These are phyloP conservation scores for Morpho helenor DNA, from an alignment of 2,888 invertebrate species.

Conservation along the genomic window DNA sequence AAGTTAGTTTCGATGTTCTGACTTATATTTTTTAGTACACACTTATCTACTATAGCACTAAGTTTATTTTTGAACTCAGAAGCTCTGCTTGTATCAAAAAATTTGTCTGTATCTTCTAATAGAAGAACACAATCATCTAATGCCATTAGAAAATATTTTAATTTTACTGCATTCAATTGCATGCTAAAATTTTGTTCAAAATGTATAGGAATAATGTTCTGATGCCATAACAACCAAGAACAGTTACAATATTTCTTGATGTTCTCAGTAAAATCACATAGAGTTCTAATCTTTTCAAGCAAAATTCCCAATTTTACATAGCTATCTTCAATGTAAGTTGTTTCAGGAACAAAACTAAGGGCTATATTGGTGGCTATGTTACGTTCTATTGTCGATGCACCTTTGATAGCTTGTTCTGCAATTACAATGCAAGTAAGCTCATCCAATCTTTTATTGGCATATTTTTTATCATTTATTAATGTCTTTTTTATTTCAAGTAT, in stretches of 20 bases:
- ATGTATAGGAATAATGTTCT: constrained; percentile 86
- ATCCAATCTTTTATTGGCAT: constrained; percentile 83
- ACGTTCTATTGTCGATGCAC: constrained; percentile 81
- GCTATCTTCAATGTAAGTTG: constrained; percentile 81
- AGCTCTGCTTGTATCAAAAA: constrained; percentile 44
- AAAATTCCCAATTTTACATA: constrained; percentile 79
- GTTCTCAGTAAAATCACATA: constrained; percentile 79
- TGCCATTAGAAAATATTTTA: constrained; percentile 70
- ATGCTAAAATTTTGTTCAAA: constrained; percentile 85
- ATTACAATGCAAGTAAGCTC: constrained; percentile 87
- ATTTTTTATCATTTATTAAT: constrained; percentile 81
- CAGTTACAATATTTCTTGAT: constrained; percentile 84
- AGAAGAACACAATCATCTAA: constrained; percentile 63
- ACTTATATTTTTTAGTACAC: constrained; percentile 85
- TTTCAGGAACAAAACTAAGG: constrained; percentile 82
- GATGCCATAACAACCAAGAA: constrained; percentile 90
- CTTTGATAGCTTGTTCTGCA: constrained; percentile 83
- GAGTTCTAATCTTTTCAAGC: constrained; percentile 81
- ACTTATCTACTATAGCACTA: constrained; percentile 70
- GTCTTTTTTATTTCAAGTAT: constrained; percentile 84
- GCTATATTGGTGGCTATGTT: constrained; percentile 83
- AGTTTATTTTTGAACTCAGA: constrained; percentile 53
- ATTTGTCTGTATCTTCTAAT: constrained; percentile 54
- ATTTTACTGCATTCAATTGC: constrained; percentile 82
- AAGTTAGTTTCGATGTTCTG: constrained; percentile 95